Evolutionary conservation across 2,888 invertebrate species (phyloP), one percentile per base, ranked within the genome.

Genomic region (Itoplectis maculator): DNA sequence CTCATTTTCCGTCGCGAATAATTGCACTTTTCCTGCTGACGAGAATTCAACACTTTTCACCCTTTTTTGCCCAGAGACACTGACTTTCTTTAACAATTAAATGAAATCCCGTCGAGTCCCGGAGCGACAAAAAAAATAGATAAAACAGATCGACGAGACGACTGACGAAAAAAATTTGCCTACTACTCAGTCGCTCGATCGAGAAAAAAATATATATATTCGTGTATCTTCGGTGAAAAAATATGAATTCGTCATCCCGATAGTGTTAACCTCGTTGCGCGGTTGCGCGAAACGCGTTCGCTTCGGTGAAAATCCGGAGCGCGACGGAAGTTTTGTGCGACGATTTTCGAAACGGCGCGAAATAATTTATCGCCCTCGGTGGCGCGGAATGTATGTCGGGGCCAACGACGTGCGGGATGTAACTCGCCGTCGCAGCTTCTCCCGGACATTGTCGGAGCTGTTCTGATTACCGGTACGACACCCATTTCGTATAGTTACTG

Each of bases 391-490:
- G 47, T 20, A 61, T 11, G 15, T 74, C 45, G 54, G 54, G 42
- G 42, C 40, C 61, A 65, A 65, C 65, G 40, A 65, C 23, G 42
- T 45, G 54, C 18, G 45, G 13, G 20, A 65, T 20, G 18, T 37
- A 37, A 40, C 61, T 61, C 65, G 18, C 9, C 20, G 42, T 63
- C 63, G 45, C 42, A 15, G 37, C 15, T 37, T 45, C 45, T 37
- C 54, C 54, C 78, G 78, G 78, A 78, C 70, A 78, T 78, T 63
- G 78, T 78, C 70, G 63, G 42, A 54, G 70, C n/a, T 70, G 70
- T 78, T 78, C 42, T 78, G 70, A 78, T 78, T 78, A 78, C 78
- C 65, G 78, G 51, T 63, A 72, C 70, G 78, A 70, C 70, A 63
- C 18, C 78, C 78, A 78, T 78, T 78, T 45, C 65, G 78, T 65